Evolutionary conservation across 2,113 vertebrate species (phyloP).

Genomic region (Ochotona curzoniae): DNA sequence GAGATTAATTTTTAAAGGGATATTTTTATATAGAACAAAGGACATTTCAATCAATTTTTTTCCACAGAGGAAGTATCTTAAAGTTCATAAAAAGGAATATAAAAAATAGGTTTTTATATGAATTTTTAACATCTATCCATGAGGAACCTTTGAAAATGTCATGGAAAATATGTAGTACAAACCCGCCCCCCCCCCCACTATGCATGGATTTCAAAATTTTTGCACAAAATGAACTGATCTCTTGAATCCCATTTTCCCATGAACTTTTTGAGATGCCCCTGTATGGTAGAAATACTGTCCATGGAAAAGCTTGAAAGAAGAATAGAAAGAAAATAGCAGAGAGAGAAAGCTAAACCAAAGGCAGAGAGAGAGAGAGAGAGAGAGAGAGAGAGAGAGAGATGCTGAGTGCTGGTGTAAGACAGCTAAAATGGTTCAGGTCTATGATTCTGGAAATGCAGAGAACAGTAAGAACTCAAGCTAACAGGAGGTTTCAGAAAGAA

Average conservation of each 20-base stretch:
- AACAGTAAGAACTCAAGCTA: neutral
- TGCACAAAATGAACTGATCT: too few species aligned
- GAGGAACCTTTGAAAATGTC: too few species aligned
- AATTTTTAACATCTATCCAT: too few species aligned
- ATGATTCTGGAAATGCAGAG: neutral
- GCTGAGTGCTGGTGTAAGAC: neutral
- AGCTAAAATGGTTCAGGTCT: neutral
- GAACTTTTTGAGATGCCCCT: too few species aligned
- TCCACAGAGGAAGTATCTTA: neutral
- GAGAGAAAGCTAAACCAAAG: too few species aligned
- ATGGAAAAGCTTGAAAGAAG: neutral
- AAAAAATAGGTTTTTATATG: too few species aligned
- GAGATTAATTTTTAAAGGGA: neutral
- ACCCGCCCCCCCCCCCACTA: too few species aligned
- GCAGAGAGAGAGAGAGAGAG: neutral
- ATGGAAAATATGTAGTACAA: too few species aligned
- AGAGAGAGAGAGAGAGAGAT: neutral
- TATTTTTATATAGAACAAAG: neutral
- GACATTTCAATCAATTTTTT: neutral
- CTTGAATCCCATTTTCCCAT: too few species aligned
- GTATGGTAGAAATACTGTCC: neutral
- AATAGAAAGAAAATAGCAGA: neutral
- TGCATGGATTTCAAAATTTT: too few species aligned
- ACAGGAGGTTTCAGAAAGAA: constrained; percentile 36
- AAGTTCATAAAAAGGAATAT: too few species aligned